Conservation (phyloP, 2,888 invertebrate genomes). For the Zygogramma bicolorata region DNA sequence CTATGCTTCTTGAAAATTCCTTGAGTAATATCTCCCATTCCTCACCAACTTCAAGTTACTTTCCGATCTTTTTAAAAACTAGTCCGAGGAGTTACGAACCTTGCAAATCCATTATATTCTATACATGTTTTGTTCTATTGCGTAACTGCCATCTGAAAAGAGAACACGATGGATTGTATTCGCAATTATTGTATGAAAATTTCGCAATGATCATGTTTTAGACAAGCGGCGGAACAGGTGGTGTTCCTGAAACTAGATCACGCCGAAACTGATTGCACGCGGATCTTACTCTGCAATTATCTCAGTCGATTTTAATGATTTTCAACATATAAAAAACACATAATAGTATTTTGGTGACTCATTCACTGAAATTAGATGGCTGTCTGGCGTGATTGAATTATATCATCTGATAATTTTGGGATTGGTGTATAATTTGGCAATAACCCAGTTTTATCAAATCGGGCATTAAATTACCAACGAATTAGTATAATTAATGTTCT, state of each 20-base stretch:
- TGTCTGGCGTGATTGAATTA: conserved; percentile 11
- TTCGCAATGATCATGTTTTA: conserved; percentile 11
- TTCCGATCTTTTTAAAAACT: too few relatives aligned
- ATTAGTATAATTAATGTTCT: background rate
- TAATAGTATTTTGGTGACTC: background rate
- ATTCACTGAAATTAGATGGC: background rate
- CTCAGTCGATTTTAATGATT: background rate
- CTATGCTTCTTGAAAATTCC: too few relatives aligned
- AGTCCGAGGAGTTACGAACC: background rate
- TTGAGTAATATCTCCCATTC: too few relatives aligned
- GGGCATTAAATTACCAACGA: background rate
- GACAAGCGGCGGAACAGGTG: conserved; percentile 14
- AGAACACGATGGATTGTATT: background rate
- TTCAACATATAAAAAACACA: background rate
- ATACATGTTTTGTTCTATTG: background rate
- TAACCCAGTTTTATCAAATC: background rate
- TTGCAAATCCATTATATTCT: too few relatives aligned
- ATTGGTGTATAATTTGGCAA: conserved; percentile 13
- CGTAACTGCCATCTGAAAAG: background rate
- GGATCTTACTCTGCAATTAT: background rate
- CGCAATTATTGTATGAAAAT: background rate
- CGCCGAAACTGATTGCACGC: conserved; percentile 8
- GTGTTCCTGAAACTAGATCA: conserved; percentile 18
- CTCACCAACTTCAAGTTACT: too few relatives aligned
- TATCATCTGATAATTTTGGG: conserved; percentile 21